Percentiles rank a stretch among this genome's conserved stretches.
phyloP scores from a whole-genome alignment of 1,140 invertebrate genomes.

The Lerema accius region DNA sequence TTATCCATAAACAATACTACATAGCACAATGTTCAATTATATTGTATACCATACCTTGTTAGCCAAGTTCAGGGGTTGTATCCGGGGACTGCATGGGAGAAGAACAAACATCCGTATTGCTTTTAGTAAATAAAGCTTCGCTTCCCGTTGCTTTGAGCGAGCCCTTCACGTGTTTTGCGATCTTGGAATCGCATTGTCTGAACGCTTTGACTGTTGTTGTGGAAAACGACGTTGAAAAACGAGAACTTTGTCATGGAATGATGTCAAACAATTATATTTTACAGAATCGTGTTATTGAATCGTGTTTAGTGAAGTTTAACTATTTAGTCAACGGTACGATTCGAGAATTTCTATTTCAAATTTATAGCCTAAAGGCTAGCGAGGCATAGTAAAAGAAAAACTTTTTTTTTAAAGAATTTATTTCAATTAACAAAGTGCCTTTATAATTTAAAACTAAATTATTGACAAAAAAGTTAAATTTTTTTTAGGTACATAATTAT shows the following conservation, averaged over 20 bases:
- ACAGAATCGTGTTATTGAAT: not conserved
- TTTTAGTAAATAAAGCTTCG: conserved; percentile 14
- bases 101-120: conserved; percentile 17
- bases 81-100: conserved; percentile 5
- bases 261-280: not conserved
- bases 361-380: too few relatives aligned
- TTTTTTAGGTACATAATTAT: too few relatives aligned
- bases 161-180: conserved; percentile 17
- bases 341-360: too few relatives aligned
- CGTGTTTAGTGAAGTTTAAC: not conserved
- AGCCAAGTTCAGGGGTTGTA: not conserved
- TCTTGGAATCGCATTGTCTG: conserved; percentile 23
- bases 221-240: conserved; percentile 7
- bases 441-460: too few relatives aligned
- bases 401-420: too few relatives aligned
- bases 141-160: conserved; percentile 4
- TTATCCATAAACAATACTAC: too few relatives aligned
- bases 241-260: not conserved
- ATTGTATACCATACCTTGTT: not conserved
- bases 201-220: conserved; percentile 23
- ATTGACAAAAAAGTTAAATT: too few relatives aligned
- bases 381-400: too few relatives aligned
- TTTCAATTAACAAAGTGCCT: too few relatives aligned
- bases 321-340: too few relatives aligned
- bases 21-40: not conserved